Conservation (phyloP, 1,140 invertebrate genomes). For the Lordiphosa mommai region DNA sequence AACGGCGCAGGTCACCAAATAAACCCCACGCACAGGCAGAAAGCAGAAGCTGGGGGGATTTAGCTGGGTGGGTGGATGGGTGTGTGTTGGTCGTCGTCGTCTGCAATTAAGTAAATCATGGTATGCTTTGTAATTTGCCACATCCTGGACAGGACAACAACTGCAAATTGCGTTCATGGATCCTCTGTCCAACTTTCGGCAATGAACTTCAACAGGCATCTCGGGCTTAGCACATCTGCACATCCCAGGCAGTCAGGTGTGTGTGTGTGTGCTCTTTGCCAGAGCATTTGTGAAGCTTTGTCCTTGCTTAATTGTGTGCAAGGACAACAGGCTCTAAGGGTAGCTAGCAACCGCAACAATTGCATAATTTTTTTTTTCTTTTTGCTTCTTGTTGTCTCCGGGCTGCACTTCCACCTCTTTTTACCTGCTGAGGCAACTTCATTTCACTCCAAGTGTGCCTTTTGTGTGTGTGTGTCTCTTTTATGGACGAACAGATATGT, state of each 20-base stretch:
- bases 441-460: slow-evolving; percentile 18
- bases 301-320: slow-evolving; percentile 74
- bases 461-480: no score
- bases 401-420: background rate
- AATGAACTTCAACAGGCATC: slow-evolving; percentile 57
- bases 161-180: slow-evolving; percentile 39
- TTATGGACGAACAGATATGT: no score
- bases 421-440: slow-evolving; percentile 40
- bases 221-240: slow-evolving; percentile 54
- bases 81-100: background rate
- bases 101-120: slow-evolving; percentile 69
- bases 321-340: slow-evolving; percentile 43
- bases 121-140: slow-evolving; percentile 56
- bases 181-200: slow-evolving; percentile 58
- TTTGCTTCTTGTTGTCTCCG: slow-evolving; percentile 32
- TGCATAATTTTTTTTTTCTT: slow-evolving; percentile 47
- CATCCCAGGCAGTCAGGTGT: slow-evolving; percentile 3
- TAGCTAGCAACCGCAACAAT: slow-evolving; percentile 30
- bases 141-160: slow-evolving; percentile 36
- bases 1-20: background rate
- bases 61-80: background rate
- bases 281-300: slow-evolving; percentile 52
- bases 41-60: background rate
- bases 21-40: background rate
- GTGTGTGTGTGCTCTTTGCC: slow-evolving; percentile 18